Evolutionary conservation across 1,140 invertebrate species (phyloP), one percentile per base, ranked within the genome.

Genomic region (Cyphomyrmex costatus): DNA sequence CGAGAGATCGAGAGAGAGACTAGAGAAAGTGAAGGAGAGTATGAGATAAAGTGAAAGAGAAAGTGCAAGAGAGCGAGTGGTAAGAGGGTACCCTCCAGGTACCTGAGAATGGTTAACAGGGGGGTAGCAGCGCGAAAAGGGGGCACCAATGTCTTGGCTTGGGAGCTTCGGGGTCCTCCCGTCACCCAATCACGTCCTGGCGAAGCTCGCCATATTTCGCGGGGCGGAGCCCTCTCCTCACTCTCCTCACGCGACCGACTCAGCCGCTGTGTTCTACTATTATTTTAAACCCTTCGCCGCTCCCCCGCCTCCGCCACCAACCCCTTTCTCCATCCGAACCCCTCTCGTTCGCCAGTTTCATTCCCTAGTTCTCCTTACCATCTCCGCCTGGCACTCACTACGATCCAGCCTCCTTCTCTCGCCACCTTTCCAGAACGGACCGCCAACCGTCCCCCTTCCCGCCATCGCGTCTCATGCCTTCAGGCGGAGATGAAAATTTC

Each of bases 71-170:
- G 89, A 79, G 58, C 71, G 78, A 82, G 84, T 84, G 80, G 85
- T 53, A 86, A 90, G 88, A 86, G 89, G 89, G 89, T 61, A 90
- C 89, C 78, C 65, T 74, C 66, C 66, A 61, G 73, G 80, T 88
- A 76, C 66, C 82, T 86, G 86, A 88, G 90, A 86, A 84, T 91
- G 84, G 91, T 89, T 91, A 91, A 91, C 83, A 89, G 89, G 86
- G 87, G 88, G 88, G 79, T 87, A 91, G 90, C 82, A 85, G 80
- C 46, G 61, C 85, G 83, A 76, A 92, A 91, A 90, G 89, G 92
- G 92, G 92, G 93, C 92, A 93, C 94, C 94, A 95, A 95, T 95
- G 94, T 95, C 94, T 95, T 94, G 93, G 93, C 93, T 94, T 90
- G 92, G 89, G 80, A 94, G 91, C 92, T 88, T 92, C 90, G 91